Conservation (phyloP, 2,888 invertebrate genomes). For the Gymnosoma rotundatum region DNA sequence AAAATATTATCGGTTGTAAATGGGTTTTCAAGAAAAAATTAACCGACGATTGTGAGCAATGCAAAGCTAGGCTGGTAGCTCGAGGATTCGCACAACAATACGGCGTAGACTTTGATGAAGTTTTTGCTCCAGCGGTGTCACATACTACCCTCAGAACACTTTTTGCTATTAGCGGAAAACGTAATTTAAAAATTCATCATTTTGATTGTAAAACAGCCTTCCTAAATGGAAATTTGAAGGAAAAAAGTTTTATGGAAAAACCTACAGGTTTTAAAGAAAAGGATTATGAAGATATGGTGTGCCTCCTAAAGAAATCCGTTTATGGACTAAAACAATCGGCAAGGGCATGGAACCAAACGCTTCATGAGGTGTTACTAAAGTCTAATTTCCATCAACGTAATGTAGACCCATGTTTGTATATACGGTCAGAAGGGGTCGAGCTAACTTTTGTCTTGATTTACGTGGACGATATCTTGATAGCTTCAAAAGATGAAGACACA, state of each 20-base stretch:
- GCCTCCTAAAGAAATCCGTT: too few species aligned
- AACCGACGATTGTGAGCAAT: not conserved
- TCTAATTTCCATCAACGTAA: too few species aligned
- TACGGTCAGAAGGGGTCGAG: constrained; percentile 7
- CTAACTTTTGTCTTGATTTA: constrained; percentile 15
- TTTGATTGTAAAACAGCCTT: constrained; percentile 20
- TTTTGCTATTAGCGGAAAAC: not conserved
- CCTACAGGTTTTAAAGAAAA: not conserved
- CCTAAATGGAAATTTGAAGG: constrained; percentile 51
- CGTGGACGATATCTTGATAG: constrained; percentile 16
- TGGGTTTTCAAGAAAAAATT: constrained; percentile 30
- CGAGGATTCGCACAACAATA: not conserved
- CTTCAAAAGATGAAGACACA: not conserved
- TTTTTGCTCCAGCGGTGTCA: constrained; percentile 8
- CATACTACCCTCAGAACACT: constrained; percentile 23
- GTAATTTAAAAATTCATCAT: not conserved
- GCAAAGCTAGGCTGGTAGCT: constrained; percentile 24
- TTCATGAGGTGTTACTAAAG: too few species aligned
- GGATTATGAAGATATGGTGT: too few species aligned
- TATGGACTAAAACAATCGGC: too few species aligned
- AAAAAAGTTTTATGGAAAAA: constrained; percentile 66
- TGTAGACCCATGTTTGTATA: too few species aligned
- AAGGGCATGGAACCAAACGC: too few species aligned
- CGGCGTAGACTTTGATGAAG: too few species aligned
- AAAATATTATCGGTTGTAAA: constrained; percentile 13